Conservation (phyloP, 2,888 invertebrate genomes). For the Dicycla oo region DNA sequence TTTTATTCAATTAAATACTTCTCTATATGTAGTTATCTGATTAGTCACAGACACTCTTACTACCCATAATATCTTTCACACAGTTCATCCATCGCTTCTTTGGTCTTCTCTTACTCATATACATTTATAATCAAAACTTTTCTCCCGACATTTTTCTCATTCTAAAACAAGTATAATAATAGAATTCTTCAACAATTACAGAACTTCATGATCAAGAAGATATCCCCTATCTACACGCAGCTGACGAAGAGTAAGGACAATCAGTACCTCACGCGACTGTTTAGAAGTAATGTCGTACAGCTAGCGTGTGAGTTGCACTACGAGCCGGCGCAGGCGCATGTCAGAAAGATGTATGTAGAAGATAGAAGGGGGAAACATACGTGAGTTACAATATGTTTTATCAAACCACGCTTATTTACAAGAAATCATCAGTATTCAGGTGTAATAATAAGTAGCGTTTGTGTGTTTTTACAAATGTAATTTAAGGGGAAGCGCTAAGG, state of each 20-base stretch:
- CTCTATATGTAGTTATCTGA: not conserved
- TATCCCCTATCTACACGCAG: slow-evolving; percentile 74
- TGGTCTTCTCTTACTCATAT: not conserved
- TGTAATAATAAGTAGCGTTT: no score
- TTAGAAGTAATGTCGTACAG: slow-evolving; percentile 76
- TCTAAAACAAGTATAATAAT: no score
- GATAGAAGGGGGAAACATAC: slow-evolving; percentile 65
- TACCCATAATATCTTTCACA: not conserved
- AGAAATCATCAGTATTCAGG: no score
- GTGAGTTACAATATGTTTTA: slow-evolving; percentile 53
- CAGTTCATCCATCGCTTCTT: not conserved
- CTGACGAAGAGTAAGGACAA: slow-evolving; percentile 72
- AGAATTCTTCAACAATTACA: slow-evolving; percentile 62
- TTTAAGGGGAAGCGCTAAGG: no score
- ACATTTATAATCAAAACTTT: not conserved
- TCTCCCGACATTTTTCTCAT: not conserved
- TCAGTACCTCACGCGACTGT: slow-evolving; percentile 70
- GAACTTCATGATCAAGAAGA: slow-evolving; percentile 80
- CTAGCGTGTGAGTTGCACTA: slow-evolving; percentile 79
- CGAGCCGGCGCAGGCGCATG: slow-evolving; percentile 72
- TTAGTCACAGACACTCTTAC: not conserved
- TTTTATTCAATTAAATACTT: not conserved
- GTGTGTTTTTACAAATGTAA: no score
- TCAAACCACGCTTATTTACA: no score
- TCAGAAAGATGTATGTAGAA: slow-evolving; percentile 67